phyloP scores from a whole-genome alignment of 2,888 invertebrate species.

The Calameuta filiformis region DNA sequence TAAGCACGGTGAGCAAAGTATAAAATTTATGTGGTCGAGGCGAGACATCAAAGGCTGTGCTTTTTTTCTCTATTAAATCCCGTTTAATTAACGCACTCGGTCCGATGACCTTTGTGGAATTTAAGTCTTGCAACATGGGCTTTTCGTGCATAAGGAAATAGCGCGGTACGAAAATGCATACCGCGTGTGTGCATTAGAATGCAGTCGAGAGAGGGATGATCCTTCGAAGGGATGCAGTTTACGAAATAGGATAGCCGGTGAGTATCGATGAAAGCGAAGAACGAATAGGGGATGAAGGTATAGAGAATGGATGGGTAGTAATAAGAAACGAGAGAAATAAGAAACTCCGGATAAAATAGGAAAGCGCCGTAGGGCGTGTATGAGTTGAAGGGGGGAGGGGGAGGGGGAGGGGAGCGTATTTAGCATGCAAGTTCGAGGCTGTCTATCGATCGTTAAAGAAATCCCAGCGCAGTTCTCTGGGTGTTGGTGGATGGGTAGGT shows the following conservation, averaged over 20 bases:
- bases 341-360: background rate
- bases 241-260: background rate
- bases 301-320: background rate
- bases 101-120: background rate
- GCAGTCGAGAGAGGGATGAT: background rate
- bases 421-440: slow-evolving; percentile 3
- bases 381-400: background rate
- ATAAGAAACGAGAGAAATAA: background rate
- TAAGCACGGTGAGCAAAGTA: background rate
- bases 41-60: background rate
- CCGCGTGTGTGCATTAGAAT: background rate
- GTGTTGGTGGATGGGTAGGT: background rate
- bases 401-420: background rate
- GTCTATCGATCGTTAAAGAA: slow-evolving; percentile 3
- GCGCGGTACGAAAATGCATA: background rate
- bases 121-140: background rate
- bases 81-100: background rate
- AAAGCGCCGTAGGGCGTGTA: background rate
- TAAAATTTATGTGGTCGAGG: background rate
- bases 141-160: background rate
- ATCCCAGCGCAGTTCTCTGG: slow-evolving; percentile 1
- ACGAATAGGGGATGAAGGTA: background rate
- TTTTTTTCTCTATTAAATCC: background rate
- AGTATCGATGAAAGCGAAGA: background rate
- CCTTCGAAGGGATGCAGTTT: background rate